Evolutionary conservation across 2,888 invertebrate species (phyloP).

Genomic region (Tetrapedia diversipes): DNA sequence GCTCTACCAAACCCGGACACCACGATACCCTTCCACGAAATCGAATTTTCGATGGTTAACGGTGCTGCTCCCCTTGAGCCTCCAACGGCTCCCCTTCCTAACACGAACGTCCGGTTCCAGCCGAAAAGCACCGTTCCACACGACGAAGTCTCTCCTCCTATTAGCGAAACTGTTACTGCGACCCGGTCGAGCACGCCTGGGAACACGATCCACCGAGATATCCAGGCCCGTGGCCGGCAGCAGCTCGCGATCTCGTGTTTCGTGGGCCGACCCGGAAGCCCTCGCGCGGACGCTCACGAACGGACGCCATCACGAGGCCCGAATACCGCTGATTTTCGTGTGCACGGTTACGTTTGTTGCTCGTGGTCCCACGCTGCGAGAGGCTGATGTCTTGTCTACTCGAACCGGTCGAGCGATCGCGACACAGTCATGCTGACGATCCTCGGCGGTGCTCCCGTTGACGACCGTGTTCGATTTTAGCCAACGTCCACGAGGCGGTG

Average conservation of each 20-base stretch:
- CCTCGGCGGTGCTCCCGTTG: too few relatives aligned
- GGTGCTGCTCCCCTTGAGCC: constrained; percentile 19
- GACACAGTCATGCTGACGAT: constrained; percentile 22
- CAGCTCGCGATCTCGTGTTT: constrained; percentile 56
- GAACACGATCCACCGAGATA: constrained; percentile 47
- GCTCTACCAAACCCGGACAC: background rate
- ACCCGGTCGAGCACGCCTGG: constrained; percentile 18
- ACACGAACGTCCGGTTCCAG: background rate
- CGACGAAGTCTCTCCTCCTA: background rate
- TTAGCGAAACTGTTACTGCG: constrained; percentile 26
- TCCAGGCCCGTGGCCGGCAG: constrained; percentile 28
- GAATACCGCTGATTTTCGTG: constrained; percentile 50
- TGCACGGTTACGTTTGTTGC: constrained; percentile 6
- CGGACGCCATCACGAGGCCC: constrained; percentile 51
- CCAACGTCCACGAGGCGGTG: too few relatives aligned
- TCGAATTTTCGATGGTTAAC: constrained; percentile 28
- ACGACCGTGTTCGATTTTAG: too few relatives aligned
- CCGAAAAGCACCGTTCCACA: background rate
- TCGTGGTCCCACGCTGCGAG: constrained; percentile 38
- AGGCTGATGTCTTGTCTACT: constrained; percentile 4
- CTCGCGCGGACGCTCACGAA: constrained; percentile 53
- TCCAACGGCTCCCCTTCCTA: background rate
- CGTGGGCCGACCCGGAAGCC: constrained; percentile 50
- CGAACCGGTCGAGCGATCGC: background rate
- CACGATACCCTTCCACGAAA: constrained; percentile 18